These are phyloP conservation scores for Oscheius sp. DNA, from an alignment of 2,888 invertebrate genomes.

Conservation along the genomic window DNA sequence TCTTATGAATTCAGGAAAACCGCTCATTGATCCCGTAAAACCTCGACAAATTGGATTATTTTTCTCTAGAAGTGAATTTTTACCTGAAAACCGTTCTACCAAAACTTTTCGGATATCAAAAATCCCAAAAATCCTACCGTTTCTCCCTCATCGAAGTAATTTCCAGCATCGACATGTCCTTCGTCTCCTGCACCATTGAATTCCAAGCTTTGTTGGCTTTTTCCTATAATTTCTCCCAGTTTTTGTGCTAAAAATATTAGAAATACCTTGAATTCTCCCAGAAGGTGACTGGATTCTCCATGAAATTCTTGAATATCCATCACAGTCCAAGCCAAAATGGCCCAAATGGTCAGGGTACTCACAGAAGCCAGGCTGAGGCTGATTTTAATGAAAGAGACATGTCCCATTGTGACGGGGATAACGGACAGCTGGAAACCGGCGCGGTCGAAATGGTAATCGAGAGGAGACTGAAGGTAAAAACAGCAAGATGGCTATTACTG, in stretches of 20 bases:
- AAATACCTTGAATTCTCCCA: constrained; percentile 30
- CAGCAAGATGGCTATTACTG: constrained; percentile 19
- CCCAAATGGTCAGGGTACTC: constrained; percentile 5
- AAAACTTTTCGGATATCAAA: background rate
- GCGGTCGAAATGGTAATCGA: constrained; percentile 21
- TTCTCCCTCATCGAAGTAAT: constrained; percentile 11
- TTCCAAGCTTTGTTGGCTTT: constrained; percentile 25
- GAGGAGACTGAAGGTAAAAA: background rate
- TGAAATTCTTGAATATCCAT: constrained; percentile 25
- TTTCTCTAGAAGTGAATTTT: too few relatives aligned
- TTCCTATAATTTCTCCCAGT: background rate
- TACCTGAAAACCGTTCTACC: too few relatives aligned
- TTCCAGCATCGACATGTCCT: constrained; percentile 20
- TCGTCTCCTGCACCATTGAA: constrained; percentile 22
- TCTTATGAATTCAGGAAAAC: too few relatives aligned
- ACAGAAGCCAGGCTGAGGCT: constrained; percentile 6
- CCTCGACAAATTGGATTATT: too few relatives aligned
- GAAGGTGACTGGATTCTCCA: background rate
- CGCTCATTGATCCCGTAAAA: too few relatives aligned
- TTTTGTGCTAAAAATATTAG: constrained; percentile 2
- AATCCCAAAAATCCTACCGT: background rate
- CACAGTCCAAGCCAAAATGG: background rate
- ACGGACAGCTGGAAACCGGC: too few relatives aligned
- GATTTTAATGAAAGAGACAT: constrained; percentile 13
- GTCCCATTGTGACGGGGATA: too few relatives aligned